Evolutionary conservation across 2,888 invertebrate genomes (phyloP).

Genomic region (Lycocerus yunnanus): DNA sequence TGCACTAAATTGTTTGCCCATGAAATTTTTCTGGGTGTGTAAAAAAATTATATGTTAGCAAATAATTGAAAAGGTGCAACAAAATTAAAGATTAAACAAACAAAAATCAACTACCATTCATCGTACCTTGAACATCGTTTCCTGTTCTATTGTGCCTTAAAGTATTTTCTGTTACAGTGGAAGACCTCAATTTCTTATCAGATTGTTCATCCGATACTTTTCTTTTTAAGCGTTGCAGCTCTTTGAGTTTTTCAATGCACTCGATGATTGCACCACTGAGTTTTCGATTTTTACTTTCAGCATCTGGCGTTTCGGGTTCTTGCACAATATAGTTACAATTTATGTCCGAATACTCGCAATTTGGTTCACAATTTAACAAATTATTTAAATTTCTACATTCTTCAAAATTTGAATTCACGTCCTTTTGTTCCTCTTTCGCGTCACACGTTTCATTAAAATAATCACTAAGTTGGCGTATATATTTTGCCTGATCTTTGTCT

Average conservation of each 20-base stretch:
- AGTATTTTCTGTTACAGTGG: conserved; percentile 8
- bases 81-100: conserved; percentile 8
- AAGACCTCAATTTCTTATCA: conserved; percentile 1
- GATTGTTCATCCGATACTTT: not conserved
- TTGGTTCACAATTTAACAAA: not conserved
- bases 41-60: too few species aligned
- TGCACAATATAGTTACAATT: conserved; percentile 23
- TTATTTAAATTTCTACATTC: not conserved
- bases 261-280: conserved; percentile 20
- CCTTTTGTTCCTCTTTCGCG: not conserved
- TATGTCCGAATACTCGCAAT: not conserved
- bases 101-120: conserved; percentile 14
- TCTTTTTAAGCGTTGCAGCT: not conserved
- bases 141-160: conserved; percentile 5
- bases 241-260: conserved; percentile 7
- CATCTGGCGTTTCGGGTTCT: conserved; percentile 31
- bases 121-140: conserved; percentile 25
- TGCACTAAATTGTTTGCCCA: too few species aligned
- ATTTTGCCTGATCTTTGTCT: conserved; percentile 13
- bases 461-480: conserved; percentile 13
- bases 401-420: not conserved
- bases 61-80: not conserved
- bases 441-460: not conserved
- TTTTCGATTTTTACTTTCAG: conserved; percentile 31
- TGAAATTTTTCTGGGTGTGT: too few species aligned